Base-by-base conservation (phyloP, 2,888 invertebrate species). In the Chrysotoxum bicinctum region DNA sequence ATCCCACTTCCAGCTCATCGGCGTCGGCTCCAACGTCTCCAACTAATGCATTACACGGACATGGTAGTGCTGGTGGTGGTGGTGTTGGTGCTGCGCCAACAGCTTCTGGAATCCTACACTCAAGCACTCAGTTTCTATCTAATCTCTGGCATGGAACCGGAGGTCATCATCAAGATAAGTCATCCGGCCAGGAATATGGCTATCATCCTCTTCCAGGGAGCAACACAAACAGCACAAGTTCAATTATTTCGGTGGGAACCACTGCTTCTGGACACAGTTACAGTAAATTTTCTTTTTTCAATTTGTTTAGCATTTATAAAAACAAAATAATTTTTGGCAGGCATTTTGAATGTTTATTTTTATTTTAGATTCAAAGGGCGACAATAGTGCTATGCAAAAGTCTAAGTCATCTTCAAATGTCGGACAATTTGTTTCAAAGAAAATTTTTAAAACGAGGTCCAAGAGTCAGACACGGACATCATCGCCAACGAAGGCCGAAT, bases 351-450 rank as follows among this genome's bases (percentile, higher is more conserved):
- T n/a, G 32, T 50, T 69, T 4, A 40, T 50, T 68, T 40, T 62
- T 69, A 78, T 62, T 62, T 19, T 45, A 87, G 87, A 75, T 82
- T 56, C 94, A 93, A 94, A 95, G 93, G 92, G 92, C 89, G 91
- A 91, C 89, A 94, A 52, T 26, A 82, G 45, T 58, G 70, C 94
- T 91, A 97, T 97, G 97, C 97, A 97, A 94, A 97, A 97, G 93
- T 97, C 97, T 90, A 96, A 97, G 92, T 97, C 97, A 32, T 96
- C 96, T 88, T 96, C 96, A 90, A 96, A 96, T 93, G 96, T 97
- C 91, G 96, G 97, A 91, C 96, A 96, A 91, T 94, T 96, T 91
- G 96, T 97, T 89, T 95, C 96, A 90, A 96, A 96, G 93, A 96
- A 96, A 92, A 95, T 97, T 90, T 97, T 96, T 95, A 94, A 96